Base-by-base conservation (phyloP, 2,797 vertebrate species). In the Gila robusta region DNA sequence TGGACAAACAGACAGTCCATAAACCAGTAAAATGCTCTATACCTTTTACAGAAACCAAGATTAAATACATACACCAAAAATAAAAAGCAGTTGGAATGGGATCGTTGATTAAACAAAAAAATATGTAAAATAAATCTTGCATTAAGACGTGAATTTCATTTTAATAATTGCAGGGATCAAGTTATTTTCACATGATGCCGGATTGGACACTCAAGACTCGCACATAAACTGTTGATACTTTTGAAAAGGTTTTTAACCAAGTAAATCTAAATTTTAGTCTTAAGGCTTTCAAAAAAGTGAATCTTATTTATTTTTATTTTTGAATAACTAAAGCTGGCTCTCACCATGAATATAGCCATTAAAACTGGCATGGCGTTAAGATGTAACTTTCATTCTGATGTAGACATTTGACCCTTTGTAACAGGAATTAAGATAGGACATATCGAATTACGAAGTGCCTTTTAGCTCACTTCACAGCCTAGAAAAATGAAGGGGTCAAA, bases 401-500 rank as follows among this genome's bases (percentile, higher is more conserved):
- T 47, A 26, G 14, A 49, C 4, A 19, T 17, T 6, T 21, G 21
- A 9, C 26, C 0, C 72, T 52, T 74, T 52, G 26, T 19, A 12
- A 35, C 47, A 35, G 73, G 28, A 54, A 49, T 5, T 54, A 35
- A 17, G 10, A 9, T 10, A 21, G 73, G 47, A 76, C 5, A 5
- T 54, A 35, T 76, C 47, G 12, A 52, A 76, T 76, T 5, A 23
- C 47, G 6, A 52, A 54, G 73, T 21, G 73, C 47, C 17, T 3
- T 52, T 52, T 54, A 49, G 72, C 10, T 21, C 28, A 35, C 26
- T 35, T 52, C 72, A 35, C 41, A 47, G n/a, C n/a, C 47, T 54
- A 54, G 47, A 76, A 54, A 54, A 35, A 23, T 28, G 47, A 52
- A 76, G 26, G 73, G 47, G 73, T 76, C 47, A 76, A 54, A 35